Evolutionary conservation across 2,888 invertebrate genomes (phyloP).

Genomic region (Caenorhabditis sp.): DNA sequence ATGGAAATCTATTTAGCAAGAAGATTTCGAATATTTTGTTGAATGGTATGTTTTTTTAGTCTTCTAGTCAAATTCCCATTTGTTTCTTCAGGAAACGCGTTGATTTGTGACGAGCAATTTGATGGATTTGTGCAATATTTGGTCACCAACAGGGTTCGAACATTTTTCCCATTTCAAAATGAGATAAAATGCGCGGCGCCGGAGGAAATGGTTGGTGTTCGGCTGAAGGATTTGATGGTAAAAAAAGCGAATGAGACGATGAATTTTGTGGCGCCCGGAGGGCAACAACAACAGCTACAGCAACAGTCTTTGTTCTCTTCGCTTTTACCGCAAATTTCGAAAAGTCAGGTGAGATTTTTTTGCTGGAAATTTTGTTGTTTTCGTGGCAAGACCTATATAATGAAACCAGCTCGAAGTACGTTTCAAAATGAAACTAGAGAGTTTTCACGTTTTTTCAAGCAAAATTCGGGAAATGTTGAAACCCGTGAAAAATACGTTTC

Average conservation of each 20-base stretch:
- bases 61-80: too few species aligned
- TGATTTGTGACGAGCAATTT: slow-evolving; percentile 64
- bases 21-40: slow-evolving; percentile 63
- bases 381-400: too few species aligned
- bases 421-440: too few species aligned
- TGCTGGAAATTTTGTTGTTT: too few species aligned
- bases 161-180: slow-evolving; percentile 66
- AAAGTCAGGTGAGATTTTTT: too few species aligned
- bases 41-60: slow-evolving; percentile 43
- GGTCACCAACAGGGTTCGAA: slow-evolving; percentile 59
- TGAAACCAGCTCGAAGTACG: too few species aligned
- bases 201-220: slow-evolving; percentile 47
- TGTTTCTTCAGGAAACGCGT: slow-evolving; percentile 39
- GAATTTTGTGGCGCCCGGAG: slow-evolving; percentile 19
- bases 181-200: slow-evolving; percentile 67
- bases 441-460: too few species aligned
- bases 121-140: slow-evolving; percentile 63
- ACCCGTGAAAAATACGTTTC: too few species aligned
- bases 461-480: too few species aligned
- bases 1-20: slow-evolving; percentile 54
- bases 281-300: slow-evolving; percentile 1
- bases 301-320: slow-evolving; percentile 39
- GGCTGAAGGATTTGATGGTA: slow-evolving; percentile 69
- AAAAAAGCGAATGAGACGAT: slow-evolving; percentile 67
- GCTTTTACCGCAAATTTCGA: slow-evolving; percentile 49